phyloP scores from a whole-genome alignment of 2,113 vertebrate species.

The Anthoscopus minutus region DNA sequence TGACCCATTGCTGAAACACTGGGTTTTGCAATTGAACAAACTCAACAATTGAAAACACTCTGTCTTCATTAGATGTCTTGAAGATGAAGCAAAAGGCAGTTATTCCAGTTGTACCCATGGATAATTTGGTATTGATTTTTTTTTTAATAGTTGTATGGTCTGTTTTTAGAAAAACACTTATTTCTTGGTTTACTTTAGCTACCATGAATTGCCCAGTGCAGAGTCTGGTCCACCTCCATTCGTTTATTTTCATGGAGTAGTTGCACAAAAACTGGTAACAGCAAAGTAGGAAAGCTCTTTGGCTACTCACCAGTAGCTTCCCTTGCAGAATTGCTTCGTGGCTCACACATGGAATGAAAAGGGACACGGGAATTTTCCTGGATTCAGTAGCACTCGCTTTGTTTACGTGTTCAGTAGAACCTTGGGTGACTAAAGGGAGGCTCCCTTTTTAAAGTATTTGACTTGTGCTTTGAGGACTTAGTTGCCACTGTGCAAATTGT shows the following conservation, averaged over 20 bases:
- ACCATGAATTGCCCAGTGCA: background rate
- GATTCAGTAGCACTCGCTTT: constrained; percentile 45
- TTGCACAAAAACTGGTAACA: background rate
- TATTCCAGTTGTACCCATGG: background rate
- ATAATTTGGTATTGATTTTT: background rate
- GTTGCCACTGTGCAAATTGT: constrained; percentile 64
- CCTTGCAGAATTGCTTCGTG: constrained; percentile 25
- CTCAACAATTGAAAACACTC: background rate
- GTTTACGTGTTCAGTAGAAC: constrained; percentile 38
- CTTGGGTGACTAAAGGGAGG: constrained; percentile 19
- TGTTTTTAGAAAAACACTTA: background rate
- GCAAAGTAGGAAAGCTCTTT: background rate
- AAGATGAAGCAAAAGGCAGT: constrained; percentile 10
- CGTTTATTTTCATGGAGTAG: background rate
- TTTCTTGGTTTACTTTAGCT: constrained; percentile 19
- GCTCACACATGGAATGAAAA: constrained; percentile 25
- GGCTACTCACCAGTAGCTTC: constrained; percentile 24
- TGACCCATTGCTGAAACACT: constrained; percentile 30
- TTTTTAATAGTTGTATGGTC: background rate
- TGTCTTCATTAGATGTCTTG: background rate
- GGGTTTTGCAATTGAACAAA: constrained; percentile 30
- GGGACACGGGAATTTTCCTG: constrained; percentile 16
- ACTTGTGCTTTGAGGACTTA: constrained; percentile 53
- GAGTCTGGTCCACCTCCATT: constrained; percentile 41
- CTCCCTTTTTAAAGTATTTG: constrained; percentile 40